phyloP scores from a whole-genome alignment of 2,797 vertebrate genomes.

The Poeciliopsis presidionis region DNA sequence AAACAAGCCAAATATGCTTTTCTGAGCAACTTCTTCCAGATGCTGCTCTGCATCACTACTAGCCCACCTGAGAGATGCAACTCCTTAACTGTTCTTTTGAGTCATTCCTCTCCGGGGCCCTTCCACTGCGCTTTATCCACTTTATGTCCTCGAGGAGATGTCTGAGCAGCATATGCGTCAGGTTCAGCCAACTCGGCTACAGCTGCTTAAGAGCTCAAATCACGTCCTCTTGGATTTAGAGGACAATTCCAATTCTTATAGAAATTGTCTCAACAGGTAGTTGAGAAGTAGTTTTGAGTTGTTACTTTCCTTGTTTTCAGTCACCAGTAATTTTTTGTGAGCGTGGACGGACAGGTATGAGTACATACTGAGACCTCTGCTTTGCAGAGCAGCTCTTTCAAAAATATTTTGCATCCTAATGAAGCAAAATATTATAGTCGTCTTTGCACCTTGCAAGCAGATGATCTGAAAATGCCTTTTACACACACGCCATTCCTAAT shows the following conservation, averaged over 20 bases:
- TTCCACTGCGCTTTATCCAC: slow-evolving; percentile 32
- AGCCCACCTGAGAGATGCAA: slow-evolving; percentile 38
- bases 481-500: not conserved
- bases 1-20: slow-evolving; percentile 34
- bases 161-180: slow-evolving; percentile 38
- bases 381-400: slow-evolving; percentile 45
- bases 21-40: slow-evolving; percentile 16
- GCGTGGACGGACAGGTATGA: slow-evolving; percentile 50
- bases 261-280: slow-evolving; percentile 40
- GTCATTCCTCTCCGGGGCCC: slow-evolving; percentile 22
- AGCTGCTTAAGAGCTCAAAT: slow-evolving; percentile 44
- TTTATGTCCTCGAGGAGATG: slow-evolving; percentile 42
- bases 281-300: slow-evolving; percentile 37
- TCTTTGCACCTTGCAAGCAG: not conserved
- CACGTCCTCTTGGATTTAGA: slow-evolving; percentile 50
- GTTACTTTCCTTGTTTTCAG: slow-evolving; percentile 42
- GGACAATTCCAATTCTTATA: slow-evolving; percentile 7
- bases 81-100: slow-evolving; percentile 33
- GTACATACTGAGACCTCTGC: slow-evolving; percentile 24
- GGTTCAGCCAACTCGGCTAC: slow-evolving; percentile 41
- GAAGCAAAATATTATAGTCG: not conserved
- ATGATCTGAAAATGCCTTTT: not conserved
- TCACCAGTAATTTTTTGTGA: slow-evolving; percentile 24
- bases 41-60: slow-evolving; percentile 29
- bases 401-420: slow-evolving; percentile 17